Base-by-base conservation (phyloP, 1,140 invertebrate genomes). In the Ylistrum balloti region DNA sequence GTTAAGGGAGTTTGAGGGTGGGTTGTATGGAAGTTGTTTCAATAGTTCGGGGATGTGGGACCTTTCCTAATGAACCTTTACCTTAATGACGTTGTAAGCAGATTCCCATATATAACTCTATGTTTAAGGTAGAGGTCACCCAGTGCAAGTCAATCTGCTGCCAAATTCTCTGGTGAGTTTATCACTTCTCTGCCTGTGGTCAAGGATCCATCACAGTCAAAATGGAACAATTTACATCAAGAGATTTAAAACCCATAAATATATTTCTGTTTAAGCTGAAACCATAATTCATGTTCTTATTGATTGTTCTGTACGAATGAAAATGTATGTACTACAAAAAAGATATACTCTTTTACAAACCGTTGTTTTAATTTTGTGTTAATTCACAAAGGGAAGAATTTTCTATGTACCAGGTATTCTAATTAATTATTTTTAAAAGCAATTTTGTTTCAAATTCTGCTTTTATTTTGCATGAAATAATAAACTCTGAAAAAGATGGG, bases 191-290 rank as follows among this genome's bases (percentile, higher is more conserved):
- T n/a, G 45, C 45, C 28, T 22, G 56, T 74, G 56, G 9, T 74
- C 56, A 74, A 74, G n/a, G 56, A 74, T 74, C 56, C 28, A 28
- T 74, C 22, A n/a, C 1, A 74, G 56, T 28, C 56, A 74, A n/a
- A 48, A 2, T 9, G 13, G 11, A 48, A 74, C 56, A 74, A 74
- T 74, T 74, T 11, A 74, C 56, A 74, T 28, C 9, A 74, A 17
- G 56, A 74, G 56, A 28, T 74, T 74, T 74, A 74, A 74, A 74
- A 74, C 56, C n/a, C 56, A n/a, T 74, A 74, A n/a, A n/a, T 74
- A 74, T 74, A 74, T 74, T 74, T 28, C 13, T 28, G 0, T 74
- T 5, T 17, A 13, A 17, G 41, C 41, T 17, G 20, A 17, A 45
- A 1, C 20, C 41, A 45, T 45, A 45, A 38, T 38, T 38, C 35